Base-by-base conservation (phyloP, 2,113 vertebrate species). In the Cyphomyrus discorhynchus region DNA sequence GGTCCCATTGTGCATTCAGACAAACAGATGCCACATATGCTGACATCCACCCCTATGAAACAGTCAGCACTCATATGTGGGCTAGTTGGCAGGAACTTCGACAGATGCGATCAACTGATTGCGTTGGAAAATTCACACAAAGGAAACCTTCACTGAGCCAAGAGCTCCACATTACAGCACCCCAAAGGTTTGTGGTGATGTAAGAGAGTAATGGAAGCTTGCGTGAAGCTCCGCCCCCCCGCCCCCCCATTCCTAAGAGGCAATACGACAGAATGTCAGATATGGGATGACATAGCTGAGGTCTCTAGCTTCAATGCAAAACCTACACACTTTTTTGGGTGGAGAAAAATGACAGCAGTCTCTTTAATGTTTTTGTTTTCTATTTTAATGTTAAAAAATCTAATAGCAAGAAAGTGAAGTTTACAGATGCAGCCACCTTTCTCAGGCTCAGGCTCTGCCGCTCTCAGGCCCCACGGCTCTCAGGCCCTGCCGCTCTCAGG, bases 111-210 rank as follows among this genome's bases (percentile, higher is more conserved):
- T 27, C 17, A 35, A 70, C 27, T 90, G 90, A 66, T 52, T 90
- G 90, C 90, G 66, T 87, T 93, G 92, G 93, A 93, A 93, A 92
- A 92, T 85, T 27, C 90, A 89, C 89, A 90, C 90, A 89, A 74
- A 53, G 84, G 77, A 66, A n/a, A 21, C 87, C 58, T 47, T 89
- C 52, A 56, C n/a, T 88, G 77, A 87, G 90, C 84, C 88, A 92
- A 56, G 58, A 42, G 87, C 11, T 90, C 89, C 74, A 56, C 87
- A 89, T 91, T 74, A 86, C 88, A 88, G 13, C 15, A 47, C 27
- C 87, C 82, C 49, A 91, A 87, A 91, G 46, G 88, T 87, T 46
- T 91, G 90, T 88, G 88, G 87, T 74, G 83, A 86, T 84, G 89
- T 39, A 86, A 90, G 62, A 74, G 74, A 49, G 77, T 89, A 83